A percentile compares a stretch with the other conserved stretches of the same genome.
Conservation (phyloP, 2,113 vertebrate species). For the Myrmecophaga tridactyla region DNA sequence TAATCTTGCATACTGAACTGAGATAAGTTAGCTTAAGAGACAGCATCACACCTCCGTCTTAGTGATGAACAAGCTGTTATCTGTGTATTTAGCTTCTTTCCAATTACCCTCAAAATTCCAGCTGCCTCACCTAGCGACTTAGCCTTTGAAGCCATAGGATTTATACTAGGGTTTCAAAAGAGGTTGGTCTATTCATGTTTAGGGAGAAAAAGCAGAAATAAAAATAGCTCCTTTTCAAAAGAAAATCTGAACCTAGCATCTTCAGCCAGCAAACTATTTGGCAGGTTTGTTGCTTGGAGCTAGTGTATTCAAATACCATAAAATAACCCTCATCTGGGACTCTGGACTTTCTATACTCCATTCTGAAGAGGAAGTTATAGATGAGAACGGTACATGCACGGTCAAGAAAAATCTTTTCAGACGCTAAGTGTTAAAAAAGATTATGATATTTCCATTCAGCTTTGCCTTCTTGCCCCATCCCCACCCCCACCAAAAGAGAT, state of each 20-base stretch:
- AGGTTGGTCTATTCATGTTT: slow-evolving; percentile 21
- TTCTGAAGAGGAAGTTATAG: not conserved
- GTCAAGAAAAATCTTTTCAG: not conserved
- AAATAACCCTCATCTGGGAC: not conserved
- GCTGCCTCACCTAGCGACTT: not conserved
- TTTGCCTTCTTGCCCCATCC: not conserved
- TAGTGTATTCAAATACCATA: not conserved
- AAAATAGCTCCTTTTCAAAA: not conserved
- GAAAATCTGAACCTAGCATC: slow-evolving; percentile 22
- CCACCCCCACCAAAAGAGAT: not conserved
- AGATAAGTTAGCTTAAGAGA: not conserved
- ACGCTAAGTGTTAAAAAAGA: not conserved
- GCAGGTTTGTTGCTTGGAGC: not conserved
- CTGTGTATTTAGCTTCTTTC: not conserved
- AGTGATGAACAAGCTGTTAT: not conserved
- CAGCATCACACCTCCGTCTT: not conserved
- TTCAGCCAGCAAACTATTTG: not conserved
- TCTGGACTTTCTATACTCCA: not conserved
- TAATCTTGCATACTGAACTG: not conserved
- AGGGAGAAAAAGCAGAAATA: not conserved
- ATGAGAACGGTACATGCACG: not conserved
- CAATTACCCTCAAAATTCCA: not conserved
- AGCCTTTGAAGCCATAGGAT: not conserved
- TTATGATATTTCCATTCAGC: not conserved
- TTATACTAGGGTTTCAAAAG: slow-evolving; percentile 8